Evolutionary conservation across 2,797 vertebrate species (phyloP).

Genomic region (Carcharodon carcharias): DNA sequence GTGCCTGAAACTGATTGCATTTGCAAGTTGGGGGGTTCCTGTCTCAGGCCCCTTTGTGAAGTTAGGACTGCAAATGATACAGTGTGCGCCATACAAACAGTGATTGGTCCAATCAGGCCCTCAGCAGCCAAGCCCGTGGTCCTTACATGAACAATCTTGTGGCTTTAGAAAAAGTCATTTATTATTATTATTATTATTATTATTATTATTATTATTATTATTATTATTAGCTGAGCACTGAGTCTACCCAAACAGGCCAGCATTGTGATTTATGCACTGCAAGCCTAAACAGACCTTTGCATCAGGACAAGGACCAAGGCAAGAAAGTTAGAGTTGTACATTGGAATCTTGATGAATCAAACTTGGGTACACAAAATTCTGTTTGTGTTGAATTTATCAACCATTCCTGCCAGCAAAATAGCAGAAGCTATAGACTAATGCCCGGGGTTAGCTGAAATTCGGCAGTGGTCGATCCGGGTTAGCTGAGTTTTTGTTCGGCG

Average conservation of each 20-base stretch:
- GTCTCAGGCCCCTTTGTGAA: neutral
- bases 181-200: too few relatives aligned
- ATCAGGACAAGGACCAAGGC: neutral
- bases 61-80: neutral
- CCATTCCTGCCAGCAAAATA: too few relatives aligned
- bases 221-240: neutral
- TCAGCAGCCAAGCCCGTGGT: neutral
- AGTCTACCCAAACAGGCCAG: neutral
- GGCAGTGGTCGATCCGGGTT: too few relatives aligned
- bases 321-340: neutral
- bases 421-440: too few relatives aligned
- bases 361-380: too few relatives aligned
- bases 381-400: too few relatives aligned
- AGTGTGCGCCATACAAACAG: neutral
- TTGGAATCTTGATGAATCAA: too few relatives aligned
- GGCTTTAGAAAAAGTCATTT: neutral
- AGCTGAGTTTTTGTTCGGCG: too few relatives aligned
- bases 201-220: too few relatives aligned
- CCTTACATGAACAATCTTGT: neutral
- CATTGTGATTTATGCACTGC: neutral
- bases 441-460: too few relatives aligned
- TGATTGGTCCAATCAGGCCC: neutral
- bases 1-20: neutral
- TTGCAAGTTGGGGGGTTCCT: neutral
- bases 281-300: neutral